Conservation (phyloP, 2,888 invertebrate species). For the Neoascia interrupta region DNA sequence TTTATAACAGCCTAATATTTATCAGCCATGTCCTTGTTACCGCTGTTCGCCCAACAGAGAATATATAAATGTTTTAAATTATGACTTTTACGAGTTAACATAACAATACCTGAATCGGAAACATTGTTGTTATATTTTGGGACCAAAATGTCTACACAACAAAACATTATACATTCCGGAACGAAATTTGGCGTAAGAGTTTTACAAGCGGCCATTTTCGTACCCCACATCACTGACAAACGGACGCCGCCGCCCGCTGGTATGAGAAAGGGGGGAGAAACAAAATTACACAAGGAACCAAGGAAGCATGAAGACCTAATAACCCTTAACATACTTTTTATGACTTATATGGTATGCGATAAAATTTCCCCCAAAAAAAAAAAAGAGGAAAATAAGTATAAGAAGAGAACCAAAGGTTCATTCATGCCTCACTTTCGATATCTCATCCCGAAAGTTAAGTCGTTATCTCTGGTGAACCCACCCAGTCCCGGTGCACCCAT, state of each 20-base stretch:
- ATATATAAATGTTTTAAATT: too few species aligned
- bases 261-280: background rate
- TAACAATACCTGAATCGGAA: background rate
- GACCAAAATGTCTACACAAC: background rate
- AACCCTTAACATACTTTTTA: slow-evolving; percentile 62
- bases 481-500: too few species aligned
- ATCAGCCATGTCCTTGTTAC: slow-evolving; percentile 11
- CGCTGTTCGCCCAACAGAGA: background rate
- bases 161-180: slow-evolving; percentile 14
- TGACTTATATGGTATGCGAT: slow-evolving; percentile 50
- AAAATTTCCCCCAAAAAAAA: slow-evolving; percentile 28
- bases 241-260: too few species aligned
- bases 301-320: slow-evolving; percentile 62
- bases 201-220: slow-evolving; percentile 35
- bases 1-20: too few species aligned
- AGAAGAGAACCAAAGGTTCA: slow-evolving; percentile 39
- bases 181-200: slow-evolving; percentile 28
- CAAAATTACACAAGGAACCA: slow-evolving; percentile 48
- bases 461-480: too few species aligned
- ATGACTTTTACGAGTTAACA: background rate
- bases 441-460: too few species aligned
- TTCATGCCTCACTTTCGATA: slow-evolving; percentile 55
- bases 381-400: slow-evolving; percentile 14
- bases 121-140: too few species aligned
- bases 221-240: slow-evolving; percentile 16